Base-by-base conservation (phyloP, 1,140 invertebrate genomes). In the Belonocnema kinseyi region DNA sequence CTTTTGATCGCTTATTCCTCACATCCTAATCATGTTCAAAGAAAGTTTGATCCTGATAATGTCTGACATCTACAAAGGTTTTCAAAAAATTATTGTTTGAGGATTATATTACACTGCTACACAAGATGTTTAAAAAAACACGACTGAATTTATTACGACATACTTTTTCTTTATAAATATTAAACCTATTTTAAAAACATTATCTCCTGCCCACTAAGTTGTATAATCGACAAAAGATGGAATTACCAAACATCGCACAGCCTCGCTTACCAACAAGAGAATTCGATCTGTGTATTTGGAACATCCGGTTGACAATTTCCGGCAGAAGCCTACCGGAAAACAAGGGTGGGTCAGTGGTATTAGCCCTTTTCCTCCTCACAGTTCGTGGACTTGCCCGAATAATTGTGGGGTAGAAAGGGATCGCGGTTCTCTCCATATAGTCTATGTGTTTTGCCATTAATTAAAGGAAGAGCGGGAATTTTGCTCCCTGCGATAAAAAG, bases 401-500 rank as follows among this genome's bases (percentile, higher is more conserved):
- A 83, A 83, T 84, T 81, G 75, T 54, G 72, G 53, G 17, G 51
- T 71, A 53, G 26, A 50, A 14, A n/a, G 1, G 21, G 19, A 72
- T 72, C 52, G 19, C 6, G 14, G 50, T 51, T 53, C n/a, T 33
- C 71, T 75, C 71, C 50, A 46, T 11, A 46, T 61, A 14, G 53
- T 53, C 77, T 77, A 75, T 76, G 75, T 72, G 80, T 74, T 74
- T 78, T 58, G 76, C 76, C 81, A 83, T 84, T 84, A 84, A 84
- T 85, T 84, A 84, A 84, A 80, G 80, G 73, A 80, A 76, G 82
- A 76, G 11, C 26, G 74, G 73, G 79, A 82, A 76, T 77, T 33
- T 33, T 74, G 70, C 80, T 77, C 78, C 77, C 26, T 54, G 17
- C 73, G 80, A 84, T 84, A 83, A 84, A 84, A 84, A 84, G 53